Base-by-base conservation (phyloP, 2,797 vertebrate species). In the Sebastes oblongus region DNA sequence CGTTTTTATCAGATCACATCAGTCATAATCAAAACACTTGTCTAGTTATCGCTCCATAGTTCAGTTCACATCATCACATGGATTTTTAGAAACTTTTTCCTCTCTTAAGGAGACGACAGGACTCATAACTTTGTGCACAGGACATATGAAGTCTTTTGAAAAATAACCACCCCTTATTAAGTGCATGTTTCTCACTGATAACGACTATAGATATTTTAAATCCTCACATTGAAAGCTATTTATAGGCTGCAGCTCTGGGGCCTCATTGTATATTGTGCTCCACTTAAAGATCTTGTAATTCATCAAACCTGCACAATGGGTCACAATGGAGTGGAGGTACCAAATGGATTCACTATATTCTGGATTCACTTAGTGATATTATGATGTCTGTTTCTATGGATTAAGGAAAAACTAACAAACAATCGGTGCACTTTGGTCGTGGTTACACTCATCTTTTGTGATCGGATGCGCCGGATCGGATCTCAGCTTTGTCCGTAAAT, bases 21-120 rank as follows among this genome's bases (percentile, higher is more conserved):
- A 7, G 52, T 46, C 34, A 78, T 66, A 66, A 84, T 86, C 62
- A 78, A 73, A 85, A 67, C 61, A 67, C 22, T 52, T 54, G 54
- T 34, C 56, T 39, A 27, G 25, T 75, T 58, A 75, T 82, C 77
- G 30, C 62, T 36, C 22, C 9, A 22, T 10, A 27, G 29, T 18
- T 72, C 30, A 66, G 25, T 11, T 71, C 39, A 25, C 58, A 30
- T 6, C 20, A 55, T 64, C 46, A 64, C 50, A 42, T 66, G 13
- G 22, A 42, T 66, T 55, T 13, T 77, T 5, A 39, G 22, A 11
- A 16, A 18, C 24, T 18, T 18, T 66, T 29, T 56, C 20, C 27
- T 67, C 58, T 70, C 9, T 34, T 16, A n/a, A 46, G 20, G 52
- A 59, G 25, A 55, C n/a, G 52, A 55, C 52, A 12, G n/a, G 52